phyloP scores from a whole-genome alignment of 2,888 invertebrate genomes.

The Graphium colonna region DNA sequence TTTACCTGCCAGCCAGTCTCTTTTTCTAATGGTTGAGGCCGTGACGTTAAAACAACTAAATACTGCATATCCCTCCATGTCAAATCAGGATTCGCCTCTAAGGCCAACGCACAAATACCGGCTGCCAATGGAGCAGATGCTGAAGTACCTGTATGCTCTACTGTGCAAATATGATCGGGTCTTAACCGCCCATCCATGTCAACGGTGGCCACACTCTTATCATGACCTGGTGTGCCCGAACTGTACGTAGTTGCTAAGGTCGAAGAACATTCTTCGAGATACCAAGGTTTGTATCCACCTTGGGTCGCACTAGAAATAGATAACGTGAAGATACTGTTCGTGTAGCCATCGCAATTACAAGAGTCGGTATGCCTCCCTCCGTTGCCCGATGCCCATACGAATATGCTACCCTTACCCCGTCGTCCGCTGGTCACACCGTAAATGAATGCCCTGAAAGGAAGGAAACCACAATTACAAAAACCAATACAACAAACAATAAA shows the following conservation, averaged over 20 bases:
- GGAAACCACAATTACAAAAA: slow-evolving; percentile 26
- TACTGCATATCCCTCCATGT: slow-evolving; percentile 99
- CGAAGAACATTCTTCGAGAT: slow-evolving; percentile 99
- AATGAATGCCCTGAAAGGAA: slow-evolving; percentile 89
- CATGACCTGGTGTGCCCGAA: slow-evolving; percentile 95
- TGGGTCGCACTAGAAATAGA: slow-evolving; percentile 99
- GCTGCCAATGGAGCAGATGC: slow-evolving; percentile 97
- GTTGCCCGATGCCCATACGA: slow-evolving; percentile 99
- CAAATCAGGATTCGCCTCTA: slow-evolving; percentile 94
- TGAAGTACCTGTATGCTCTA: slow-evolving; percentile 95
- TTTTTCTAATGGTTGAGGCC: slow-evolving; percentile 92
- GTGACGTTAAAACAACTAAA: slow-evolving; percentile 93
- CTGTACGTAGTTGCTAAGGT: slow-evolving; percentile 98
- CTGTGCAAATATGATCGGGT: slow-evolving; percentile 93
- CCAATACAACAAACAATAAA: no score
- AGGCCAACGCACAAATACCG: slow-evolving; percentile 94
- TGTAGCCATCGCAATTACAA: slow-evolving; percentile 99
- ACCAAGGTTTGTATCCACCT: slow-evolving; percentile 97
- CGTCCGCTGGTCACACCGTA: slow-evolving; percentile 96
- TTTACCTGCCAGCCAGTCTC: slow-evolving; percentile 96
- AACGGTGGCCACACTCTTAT: slow-evolving; percentile 94
- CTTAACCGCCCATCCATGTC: slow-evolving; percentile 93
- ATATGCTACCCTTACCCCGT: slow-evolving; percentile 95
- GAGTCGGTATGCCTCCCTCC: slow-evolving; percentile 97
- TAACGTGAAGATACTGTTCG: slow-evolving; percentile 98